Base-by-base conservation (phyloP, 2,888 invertebrate species). In the Drosophila lacicola region DNA sequence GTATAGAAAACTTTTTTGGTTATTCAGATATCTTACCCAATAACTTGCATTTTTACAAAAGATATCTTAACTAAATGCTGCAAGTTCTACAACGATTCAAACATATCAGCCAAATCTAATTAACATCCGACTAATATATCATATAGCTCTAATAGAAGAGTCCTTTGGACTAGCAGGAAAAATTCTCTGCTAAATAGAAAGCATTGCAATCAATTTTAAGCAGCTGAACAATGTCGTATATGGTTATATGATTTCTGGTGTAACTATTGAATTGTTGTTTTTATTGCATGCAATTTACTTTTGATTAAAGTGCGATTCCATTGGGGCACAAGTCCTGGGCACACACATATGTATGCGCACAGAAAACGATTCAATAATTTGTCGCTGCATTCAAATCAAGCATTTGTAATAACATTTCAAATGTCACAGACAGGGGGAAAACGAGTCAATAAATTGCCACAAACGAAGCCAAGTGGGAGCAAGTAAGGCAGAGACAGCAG, bases 381-480 rank as follows among this genome's bases (percentile, higher is more conserved):
- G 82, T 88, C 71, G 57, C 55, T 71, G 84, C 79, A 89, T 83
- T 89, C 79, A 81, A 89, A 89, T 81, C 88, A 70, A 71, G 82
- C 62, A 78, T 74, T 29, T 82, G 79, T 70, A 78, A 85, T 85
- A 88, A 78, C 86, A 85, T 79, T 75, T 82, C 75, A 65, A 81
- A 88, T 81, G 68, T 70, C 88, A 71, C 66, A 58, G 37, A 57
- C 69, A 55, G 39, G 61, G 39, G 61, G 29, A 62, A 74, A 71
- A 51, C 70, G 82, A 89, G 70, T 87, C 84, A 89, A 89, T 82
- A 82, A 89, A 82, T 87, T 87, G 77, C 74, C 81, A 74, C 70
- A 84, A 74, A 58, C 64, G 65, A 56, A 54, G 60, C 49, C 51
- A 33, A 66, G 41, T 13, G 10, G 29, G 29, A 9, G 33, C 3